A percentile compares a stretch with the other conserved stretches of the same genome.
Conservation (phyloP, 2,113 vertebrate genomes). For the Sphaerodactylus townsendi region DNA sequence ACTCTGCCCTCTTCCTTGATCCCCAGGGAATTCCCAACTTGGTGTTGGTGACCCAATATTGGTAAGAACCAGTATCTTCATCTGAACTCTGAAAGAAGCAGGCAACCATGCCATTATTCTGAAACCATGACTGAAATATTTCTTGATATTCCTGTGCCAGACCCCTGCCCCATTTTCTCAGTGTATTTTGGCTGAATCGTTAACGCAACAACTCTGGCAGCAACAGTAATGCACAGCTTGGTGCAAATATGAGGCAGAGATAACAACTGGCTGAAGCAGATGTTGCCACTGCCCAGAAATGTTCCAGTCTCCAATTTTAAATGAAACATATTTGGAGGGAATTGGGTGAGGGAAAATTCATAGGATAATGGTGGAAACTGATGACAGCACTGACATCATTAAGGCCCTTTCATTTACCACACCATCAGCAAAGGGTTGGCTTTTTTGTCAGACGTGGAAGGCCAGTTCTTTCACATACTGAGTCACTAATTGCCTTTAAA, state of each 20-base stretch:
- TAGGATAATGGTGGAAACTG: constrained; percentile 46
- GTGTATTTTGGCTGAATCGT: background rate
- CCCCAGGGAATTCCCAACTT: too few species aligned
- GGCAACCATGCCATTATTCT: too few species aligned
- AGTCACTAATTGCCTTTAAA: constrained; percentile 65
- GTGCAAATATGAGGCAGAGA: background rate
- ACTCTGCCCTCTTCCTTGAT: too few species aligned
- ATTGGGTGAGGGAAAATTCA: constrained; percentile 38
- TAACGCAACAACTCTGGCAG: background rate
- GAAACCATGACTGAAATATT: background rate
- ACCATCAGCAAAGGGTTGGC: constrained; percentile 46
- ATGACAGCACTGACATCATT: constrained; percentile 27
- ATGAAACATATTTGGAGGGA: constrained; percentile 41
- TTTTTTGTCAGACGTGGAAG: constrained; percentile 42
- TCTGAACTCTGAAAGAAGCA: too few species aligned
- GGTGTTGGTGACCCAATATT: too few species aligned
- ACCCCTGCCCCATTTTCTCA: background rate
- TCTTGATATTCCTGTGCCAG: background rate
- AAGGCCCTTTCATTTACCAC: constrained; percentile 44
- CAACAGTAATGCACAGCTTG: background rate
- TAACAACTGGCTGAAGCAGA: constrained; percentile 19
- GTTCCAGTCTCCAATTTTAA: constrained; percentile 33
- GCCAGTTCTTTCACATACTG: constrained; percentile 55
- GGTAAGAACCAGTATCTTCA: too few species aligned
- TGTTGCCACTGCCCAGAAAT: constrained; percentile 34